Conservation (phyloP, 2,797 vertebrate genomes). For the Parambassis ranga region DNA sequence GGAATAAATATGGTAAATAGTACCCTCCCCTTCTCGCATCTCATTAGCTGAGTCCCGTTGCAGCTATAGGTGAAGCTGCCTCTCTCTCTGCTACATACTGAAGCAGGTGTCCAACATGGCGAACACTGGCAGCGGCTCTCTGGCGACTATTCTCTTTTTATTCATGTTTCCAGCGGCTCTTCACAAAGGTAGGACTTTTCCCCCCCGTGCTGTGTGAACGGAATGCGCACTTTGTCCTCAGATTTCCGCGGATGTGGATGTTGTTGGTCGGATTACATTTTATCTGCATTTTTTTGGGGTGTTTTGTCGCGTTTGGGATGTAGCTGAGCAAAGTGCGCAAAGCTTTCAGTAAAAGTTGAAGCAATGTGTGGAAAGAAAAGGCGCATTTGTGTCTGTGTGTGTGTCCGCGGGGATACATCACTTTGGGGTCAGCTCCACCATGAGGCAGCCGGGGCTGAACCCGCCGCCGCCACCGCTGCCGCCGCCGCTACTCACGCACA, state of each 20-base stretch:
- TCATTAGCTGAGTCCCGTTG: constrained; percentile 71
- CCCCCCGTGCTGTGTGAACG: neutral
- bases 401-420: constrained; percentile 20
- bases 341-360: constrained; percentile 60
- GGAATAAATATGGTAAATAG: constrained; percentile 25
- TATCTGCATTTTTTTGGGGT: constrained; percentile 6
- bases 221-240: constrained; percentile 10
- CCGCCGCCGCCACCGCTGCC: too few species aligned
- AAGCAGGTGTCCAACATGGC: constrained; percentile 97
- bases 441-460: constrained; percentile 13
- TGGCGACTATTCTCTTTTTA: constrained; percentile 85
- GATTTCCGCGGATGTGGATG: constrained; percentile 7
- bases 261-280: neutral
- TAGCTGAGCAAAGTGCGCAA: constrained; percentile 26
- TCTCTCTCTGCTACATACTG: constrained; percentile 83
- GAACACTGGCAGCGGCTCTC: constrained; percentile 85
- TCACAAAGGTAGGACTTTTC: constrained; percentile 83
- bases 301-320: constrained; percentile 14
- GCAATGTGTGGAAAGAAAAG: neutral
- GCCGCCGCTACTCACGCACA: too few species aligned
- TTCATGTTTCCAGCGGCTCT: constrained; percentile 85
- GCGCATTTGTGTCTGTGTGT: neutral
- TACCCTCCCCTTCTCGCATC: constrained; percentile 65
- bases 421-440: constrained; percentile 44
- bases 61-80: constrained; percentile 76